Percentiles rank a stretch among this genome's conserved stretches.
Evolutionary conservation across 2,888 invertebrate genomes (phyloP).

Genomic region (Allolobophora icterica): DNA sequence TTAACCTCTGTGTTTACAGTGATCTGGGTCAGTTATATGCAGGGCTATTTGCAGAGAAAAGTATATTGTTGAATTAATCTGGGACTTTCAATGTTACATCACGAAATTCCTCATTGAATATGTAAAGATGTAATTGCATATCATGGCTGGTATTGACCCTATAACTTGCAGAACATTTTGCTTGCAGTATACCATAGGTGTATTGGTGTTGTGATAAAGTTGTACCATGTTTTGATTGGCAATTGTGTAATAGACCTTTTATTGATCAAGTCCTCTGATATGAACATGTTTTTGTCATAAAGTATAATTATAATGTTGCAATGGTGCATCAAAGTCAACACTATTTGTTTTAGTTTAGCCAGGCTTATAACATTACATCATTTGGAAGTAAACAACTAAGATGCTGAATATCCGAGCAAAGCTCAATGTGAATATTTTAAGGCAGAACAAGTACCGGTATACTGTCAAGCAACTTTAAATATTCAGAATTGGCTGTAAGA

Average conservation of each 20-base stretch:
- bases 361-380: background rate
- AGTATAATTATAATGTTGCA: background rate
- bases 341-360: background rate
- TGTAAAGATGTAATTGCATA: background rate
- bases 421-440: background rate
- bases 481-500: too few species aligned
- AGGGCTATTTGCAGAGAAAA: too few species aligned
- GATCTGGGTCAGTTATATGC: too few species aligned
- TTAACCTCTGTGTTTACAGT: too few species aligned
- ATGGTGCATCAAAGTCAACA: background rate
- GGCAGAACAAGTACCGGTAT: background rate
- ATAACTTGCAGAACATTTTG: background rate
- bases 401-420: background rate
- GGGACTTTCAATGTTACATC: too few species aligned
- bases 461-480: too few species aligned
- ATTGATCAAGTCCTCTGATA: too few species aligned
- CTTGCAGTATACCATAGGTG: background rate
- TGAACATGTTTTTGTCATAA: background rate
- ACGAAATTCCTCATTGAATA: too few species aligned
- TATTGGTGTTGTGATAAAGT: slow-evolving; percentile 1
- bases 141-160: background rate
- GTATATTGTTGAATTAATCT: too few species aligned
- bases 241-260: background rate
- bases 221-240: background rate
- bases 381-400: background rate